phyloP scores from a whole-genome alignment of 2,888 invertebrate genomes.

The Meloe dianella region DNA sequence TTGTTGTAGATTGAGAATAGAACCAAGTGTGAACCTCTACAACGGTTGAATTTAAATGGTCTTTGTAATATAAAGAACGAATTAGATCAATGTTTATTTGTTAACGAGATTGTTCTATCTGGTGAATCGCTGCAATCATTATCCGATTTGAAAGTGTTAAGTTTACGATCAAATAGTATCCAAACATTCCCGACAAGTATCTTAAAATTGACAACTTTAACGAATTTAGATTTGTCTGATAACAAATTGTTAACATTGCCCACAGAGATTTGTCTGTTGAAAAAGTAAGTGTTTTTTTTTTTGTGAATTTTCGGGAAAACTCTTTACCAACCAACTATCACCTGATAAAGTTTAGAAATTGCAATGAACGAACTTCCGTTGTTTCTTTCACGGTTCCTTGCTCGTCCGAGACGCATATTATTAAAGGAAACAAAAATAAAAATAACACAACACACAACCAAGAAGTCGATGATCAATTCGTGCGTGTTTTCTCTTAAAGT shows the following conservation, averaged over 20 bases:
- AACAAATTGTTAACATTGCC: slow-evolving; percentile 71
- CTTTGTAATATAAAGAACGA: slow-evolving; percentile 50
- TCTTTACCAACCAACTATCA: no score
- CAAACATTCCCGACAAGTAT: slow-evolving; percentile 67
- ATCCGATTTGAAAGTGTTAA: slow-evolving; percentile 55
- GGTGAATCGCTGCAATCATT: slow-evolving; percentile 54
- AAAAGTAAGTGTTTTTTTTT: slow-evolving; percentile 60
- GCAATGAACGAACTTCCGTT: slow-evolving; percentile 54
- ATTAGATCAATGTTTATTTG: slow-evolving; percentile 45
- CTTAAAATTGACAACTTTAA: slow-evolving; percentile 66
- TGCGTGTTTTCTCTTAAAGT: slow-evolving; percentile 41
- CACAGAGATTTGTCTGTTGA: slow-evolving; percentile 66
- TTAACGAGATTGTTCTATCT: slow-evolving; percentile 56
- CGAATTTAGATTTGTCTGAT: slow-evolving; percentile 71
- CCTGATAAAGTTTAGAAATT: slow-evolving; percentile 40
- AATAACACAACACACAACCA: slow-evolving; percentile 36
- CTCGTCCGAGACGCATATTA: slow-evolving; percentile 52
- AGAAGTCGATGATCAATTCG: slow-evolving; percentile 49
- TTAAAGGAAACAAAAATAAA: no score
- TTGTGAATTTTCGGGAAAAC: not conserved
- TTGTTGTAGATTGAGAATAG: slow-evolving; percentile 27
- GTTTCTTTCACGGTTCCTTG: slow-evolving; percentile 52
- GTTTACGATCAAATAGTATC: slow-evolving; percentile 65
- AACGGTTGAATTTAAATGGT: slow-evolving; percentile 56
- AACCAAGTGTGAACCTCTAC: slow-evolving; percentile 33